Evolutionary conservation across 53 echinoderm and acorn worm species (phyloP).

Genomic region (Pentamera pediparva): DNA sequence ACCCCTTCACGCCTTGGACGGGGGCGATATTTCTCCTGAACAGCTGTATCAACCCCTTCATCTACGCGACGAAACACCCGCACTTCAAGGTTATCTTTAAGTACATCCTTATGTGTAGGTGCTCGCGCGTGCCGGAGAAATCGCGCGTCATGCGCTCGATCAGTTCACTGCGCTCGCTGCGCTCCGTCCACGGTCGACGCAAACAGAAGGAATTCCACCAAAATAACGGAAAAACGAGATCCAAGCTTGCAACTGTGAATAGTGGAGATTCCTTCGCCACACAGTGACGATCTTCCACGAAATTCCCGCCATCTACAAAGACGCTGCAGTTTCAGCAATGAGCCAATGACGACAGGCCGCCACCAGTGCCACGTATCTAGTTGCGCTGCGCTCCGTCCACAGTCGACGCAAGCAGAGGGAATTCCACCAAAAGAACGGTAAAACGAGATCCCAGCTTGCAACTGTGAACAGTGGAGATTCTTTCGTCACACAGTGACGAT

Average conservation of each 20-base stretch:
- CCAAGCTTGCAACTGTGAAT: conserved; percentile 1
- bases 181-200: conserved; percentile 26
- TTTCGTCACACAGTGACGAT: background rate
- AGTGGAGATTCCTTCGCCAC: background rate
- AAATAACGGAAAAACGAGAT: background rate
- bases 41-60: conserved; percentile 74
- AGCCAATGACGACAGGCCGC: no score
- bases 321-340: no score
- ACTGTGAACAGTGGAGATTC: conserved; percentile 4
- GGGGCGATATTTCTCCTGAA: conserved; percentile 71
- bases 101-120: conserved; percentile 52
- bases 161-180: conserved; percentile 40
- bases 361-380: no score
- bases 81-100: conserved; percentile 80
- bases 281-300: no score
- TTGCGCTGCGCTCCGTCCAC: conserved; percentile 37
- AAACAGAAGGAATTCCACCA: background rate
- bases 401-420: background rate
- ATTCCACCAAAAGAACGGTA: background rate
- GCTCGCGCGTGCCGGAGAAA: conserved; percentile 62
- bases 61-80: conserved; percentile 92
- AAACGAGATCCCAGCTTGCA: background rate
- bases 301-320: no score
- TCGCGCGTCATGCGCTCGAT: conserved; percentile 69
- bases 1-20: conserved; percentile 79